phyloP scores from a whole-genome alignment of 2,113 vertebrate genomes.

The human region DNA sequence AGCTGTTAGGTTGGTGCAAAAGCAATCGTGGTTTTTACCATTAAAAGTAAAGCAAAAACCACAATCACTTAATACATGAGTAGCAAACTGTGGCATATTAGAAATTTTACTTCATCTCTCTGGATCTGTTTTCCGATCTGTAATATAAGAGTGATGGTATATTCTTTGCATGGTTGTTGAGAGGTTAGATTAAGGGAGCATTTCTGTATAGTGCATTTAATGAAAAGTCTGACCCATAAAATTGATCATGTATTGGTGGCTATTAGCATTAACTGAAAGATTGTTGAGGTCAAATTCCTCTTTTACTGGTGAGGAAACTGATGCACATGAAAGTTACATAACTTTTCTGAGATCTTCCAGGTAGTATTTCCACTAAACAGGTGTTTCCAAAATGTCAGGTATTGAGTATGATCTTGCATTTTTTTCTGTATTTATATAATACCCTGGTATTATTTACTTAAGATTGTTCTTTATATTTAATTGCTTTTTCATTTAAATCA shows the following conservation, averaged over 20 bases:
- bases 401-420: neutral
- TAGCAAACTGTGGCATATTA: neutral
- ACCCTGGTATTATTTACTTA: neutral
- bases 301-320: neutral
- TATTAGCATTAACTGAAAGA: neutral
- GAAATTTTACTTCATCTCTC: neutral
- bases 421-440: neutral
- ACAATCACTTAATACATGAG: neutral
- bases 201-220: neutral
- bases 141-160: neutral
- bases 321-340: neutral
- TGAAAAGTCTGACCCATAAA: neutral
- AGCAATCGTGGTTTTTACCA: too few species aligned
- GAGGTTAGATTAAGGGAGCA: neutral
- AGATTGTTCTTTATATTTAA: neutral
- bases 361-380: neutral
- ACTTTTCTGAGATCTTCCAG: neutral
- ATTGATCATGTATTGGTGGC: neutral
- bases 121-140: neutral
- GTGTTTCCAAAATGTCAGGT: neutral
- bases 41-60: too few species aligned
- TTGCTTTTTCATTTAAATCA: neutral
- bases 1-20: neutral
- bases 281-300: neutral
- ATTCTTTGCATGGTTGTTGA: neutral